Conservation (phyloP, 1,140 invertebrate species). For the Monochamus saltuarius region DNA sequence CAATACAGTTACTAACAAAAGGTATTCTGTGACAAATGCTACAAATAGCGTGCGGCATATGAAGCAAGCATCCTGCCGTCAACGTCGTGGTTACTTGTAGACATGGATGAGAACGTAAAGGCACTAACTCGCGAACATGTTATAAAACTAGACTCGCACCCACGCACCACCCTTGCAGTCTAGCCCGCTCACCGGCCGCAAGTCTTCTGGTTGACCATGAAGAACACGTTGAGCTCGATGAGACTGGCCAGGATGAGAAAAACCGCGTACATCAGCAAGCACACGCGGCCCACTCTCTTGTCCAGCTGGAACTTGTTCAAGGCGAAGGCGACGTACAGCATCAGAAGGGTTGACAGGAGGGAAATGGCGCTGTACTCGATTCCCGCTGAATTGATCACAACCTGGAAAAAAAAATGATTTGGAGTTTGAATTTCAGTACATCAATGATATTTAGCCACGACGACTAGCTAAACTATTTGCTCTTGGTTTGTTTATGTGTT, state of each 20-base stretch:
- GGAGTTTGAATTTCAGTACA: too few species aligned
- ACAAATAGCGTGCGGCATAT: too few species aligned
- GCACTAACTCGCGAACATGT: too few species aligned
- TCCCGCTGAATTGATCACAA: constrained; percentile 74
- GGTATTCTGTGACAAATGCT: too few species aligned
- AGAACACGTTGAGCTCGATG: constrained; percentile 86
- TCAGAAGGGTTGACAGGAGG: constrained; percentile 72
- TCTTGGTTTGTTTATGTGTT: too few species aligned
- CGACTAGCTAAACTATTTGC: too few species aligned
- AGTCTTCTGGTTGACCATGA: constrained; percentile 79
- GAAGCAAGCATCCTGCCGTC: too few species aligned
- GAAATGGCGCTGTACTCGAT: constrained; percentile 81
- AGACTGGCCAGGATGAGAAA: constrained; percentile 78
- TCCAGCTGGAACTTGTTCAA: constrained; percentile 79
- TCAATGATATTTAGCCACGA: too few species aligned
- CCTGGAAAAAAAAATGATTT: constrained; percentile 39
- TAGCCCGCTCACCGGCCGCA: constrained; percentile 54
- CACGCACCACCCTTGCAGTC: neutral
- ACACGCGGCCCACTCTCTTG: constrained; percentile 73
- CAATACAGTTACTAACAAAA: too few species aligned
- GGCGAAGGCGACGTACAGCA: constrained; percentile 74
- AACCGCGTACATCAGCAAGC: constrained; percentile 74
- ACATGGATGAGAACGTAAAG: too few species aligned
- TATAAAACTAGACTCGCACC: neutral
- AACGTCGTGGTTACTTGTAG: too few species aligned